Conservation (phyloP, 1,140 invertebrate genomes). For the Homalodisca vitripennis region DNA sequence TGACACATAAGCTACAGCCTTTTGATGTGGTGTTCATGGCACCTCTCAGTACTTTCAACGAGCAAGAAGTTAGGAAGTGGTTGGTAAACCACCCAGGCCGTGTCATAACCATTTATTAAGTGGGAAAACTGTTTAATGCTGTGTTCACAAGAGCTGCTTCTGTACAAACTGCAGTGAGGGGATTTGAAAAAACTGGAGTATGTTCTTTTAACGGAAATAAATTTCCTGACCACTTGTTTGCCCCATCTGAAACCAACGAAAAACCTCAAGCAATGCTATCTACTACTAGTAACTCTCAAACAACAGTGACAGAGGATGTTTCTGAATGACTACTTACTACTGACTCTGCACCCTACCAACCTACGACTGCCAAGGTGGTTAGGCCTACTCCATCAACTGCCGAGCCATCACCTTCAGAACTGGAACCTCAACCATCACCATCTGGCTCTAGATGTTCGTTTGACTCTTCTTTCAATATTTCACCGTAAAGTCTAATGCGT, state of each 20-base stretch:
- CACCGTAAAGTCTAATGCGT: not conserved
- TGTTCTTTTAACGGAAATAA: conserved; percentile 40
- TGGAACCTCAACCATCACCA: not conserved
- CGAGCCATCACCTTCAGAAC: not conserved
- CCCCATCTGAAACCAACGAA: not conserved
- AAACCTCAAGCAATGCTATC: not conserved
- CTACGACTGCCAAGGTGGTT: not conserved
- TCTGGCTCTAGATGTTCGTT: not conserved
- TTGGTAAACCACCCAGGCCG: conserved; percentile 42
- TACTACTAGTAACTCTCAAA: not conserved
- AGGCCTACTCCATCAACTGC: not conserved
- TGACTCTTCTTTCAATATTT: not conserved
- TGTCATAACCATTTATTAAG: no score
- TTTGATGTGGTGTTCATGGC: conserved; percentile 45
- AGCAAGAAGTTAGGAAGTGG: conserved; percentile 47
- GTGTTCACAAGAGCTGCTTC: no score
- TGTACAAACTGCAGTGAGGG: no score
- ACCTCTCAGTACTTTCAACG: conserved; percentile 35
- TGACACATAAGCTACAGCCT: conserved; percentile 41
- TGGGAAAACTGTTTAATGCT: no score
- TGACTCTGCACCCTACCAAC: not conserved
- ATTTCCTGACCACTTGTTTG: conserved; percentile 37
- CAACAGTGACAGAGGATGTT: not conserved
- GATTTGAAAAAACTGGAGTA: conserved; percentile 42
- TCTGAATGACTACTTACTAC: not conserved